phyloP scores from a whole-genome alignment of 2,113 vertebrate species.

The Silurus glanis region DNA sequence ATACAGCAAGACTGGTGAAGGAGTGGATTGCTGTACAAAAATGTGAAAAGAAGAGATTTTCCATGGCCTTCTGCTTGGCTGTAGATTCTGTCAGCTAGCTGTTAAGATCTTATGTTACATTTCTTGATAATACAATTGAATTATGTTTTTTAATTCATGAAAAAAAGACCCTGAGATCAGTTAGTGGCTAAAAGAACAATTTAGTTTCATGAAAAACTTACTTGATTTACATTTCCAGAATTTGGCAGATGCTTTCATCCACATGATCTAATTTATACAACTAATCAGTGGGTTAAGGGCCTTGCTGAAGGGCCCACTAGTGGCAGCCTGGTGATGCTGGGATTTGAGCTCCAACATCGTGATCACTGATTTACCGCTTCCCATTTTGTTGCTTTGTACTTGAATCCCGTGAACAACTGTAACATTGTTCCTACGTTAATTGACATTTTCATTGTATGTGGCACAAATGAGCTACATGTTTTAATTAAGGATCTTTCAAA shows the following conservation, averaged over 20 bases:
- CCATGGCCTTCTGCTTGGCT: not conserved
- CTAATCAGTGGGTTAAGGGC: no score
- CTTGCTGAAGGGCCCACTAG: no score
- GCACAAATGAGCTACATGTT: not conserved
- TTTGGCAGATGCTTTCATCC: no score
- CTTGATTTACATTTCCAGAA: not conserved
- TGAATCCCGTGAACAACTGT: not conserved
- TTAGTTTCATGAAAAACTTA: not conserved
- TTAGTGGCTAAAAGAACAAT: no score
- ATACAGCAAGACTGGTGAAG: no score
- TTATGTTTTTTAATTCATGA: not conserved
- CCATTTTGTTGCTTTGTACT: not conserved
- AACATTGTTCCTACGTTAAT: not conserved
- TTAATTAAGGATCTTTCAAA: not conserved
- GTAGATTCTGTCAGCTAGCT: not conserved
- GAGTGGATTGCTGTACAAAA: no score
- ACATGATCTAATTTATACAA: no score
- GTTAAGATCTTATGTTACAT: not conserved
- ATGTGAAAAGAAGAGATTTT: no score
- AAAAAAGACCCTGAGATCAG: not conserved
- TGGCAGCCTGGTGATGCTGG: no score
- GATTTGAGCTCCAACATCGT: no score
- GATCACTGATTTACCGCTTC: no score
- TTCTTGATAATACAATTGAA: not conserved
- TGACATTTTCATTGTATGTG: not conserved